A percentile compares a stretch with the other conserved stretches of the same genome.
phyloP scores from a whole-genome alignment of 2,888 invertebrate species.

The Proisotoma minuta region DNA sequence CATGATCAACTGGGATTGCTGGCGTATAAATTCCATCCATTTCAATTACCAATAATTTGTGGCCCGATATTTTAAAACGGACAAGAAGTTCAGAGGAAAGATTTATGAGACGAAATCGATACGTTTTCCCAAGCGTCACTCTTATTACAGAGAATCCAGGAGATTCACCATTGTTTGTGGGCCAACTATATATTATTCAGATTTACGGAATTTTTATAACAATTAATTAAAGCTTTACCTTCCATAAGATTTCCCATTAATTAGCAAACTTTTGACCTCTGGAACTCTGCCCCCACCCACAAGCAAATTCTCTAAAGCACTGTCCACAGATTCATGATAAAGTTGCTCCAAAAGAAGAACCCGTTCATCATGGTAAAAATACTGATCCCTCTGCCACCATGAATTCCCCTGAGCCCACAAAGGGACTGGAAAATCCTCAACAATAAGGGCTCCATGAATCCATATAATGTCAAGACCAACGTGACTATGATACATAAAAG shows the following conservation, averaged over 20 bases:
- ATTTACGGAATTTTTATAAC: too few relatives aligned
- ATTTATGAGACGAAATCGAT: constrained; percentile 34
- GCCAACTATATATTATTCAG: not conserved
- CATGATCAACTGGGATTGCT: constrained; percentile 16
- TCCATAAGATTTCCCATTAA: not conserved
- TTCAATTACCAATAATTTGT: constrained; percentile 30
- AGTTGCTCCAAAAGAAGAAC: not conserved
- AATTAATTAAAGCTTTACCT: not conserved
- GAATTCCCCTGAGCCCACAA: not conserved
- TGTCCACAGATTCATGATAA: not conserved
- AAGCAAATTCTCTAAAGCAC: not conserved
- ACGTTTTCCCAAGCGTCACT: constrained; percentile 22
- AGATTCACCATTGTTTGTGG: constrained; percentile 15
- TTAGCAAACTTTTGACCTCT: not conserved
- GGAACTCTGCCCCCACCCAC: not conserved
- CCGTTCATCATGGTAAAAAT: not conserved
- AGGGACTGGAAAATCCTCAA: constrained; percentile 8
- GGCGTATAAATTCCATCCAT: constrained; percentile 29
- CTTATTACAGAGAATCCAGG: constrained; percentile 22
- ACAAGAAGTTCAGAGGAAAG: constrained; percentile 28
- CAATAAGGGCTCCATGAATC: constrained; percentile 30
- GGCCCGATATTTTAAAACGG: constrained; percentile 20
- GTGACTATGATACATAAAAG: constrained; percentile 31
- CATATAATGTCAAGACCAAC: constrained; percentile 27
- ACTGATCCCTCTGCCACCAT: not conserved